A percentile compares a stretch with the other conserved stretches of the same genome.
Evolutionary conservation across 2,113 vertebrate genomes (phyloP).

Genomic region (Xiphophorus maculatus): DNA sequence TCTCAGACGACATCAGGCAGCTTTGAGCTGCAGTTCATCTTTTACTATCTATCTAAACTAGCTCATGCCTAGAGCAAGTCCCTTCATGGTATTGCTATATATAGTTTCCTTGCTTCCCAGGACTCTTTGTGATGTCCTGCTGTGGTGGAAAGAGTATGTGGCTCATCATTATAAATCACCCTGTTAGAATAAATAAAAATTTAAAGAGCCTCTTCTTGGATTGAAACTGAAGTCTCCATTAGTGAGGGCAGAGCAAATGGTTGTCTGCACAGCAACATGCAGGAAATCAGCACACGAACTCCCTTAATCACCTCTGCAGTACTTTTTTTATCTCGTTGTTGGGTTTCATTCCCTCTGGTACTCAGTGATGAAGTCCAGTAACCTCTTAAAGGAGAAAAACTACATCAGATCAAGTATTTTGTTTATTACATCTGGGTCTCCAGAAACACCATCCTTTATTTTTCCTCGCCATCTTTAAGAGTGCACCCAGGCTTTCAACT

Average conservation of each 20-base stretch:
- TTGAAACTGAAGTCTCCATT: conserved; percentile 75
- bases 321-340: conserved; percentile 40
- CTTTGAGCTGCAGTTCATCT: conserved; percentile 60
- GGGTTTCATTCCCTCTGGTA: conserved; percentile 11
- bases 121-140: conserved; percentile 67
- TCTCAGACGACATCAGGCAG: conserved; percentile 57
- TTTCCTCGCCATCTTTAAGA: not conserved
- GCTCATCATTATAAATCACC: conserved; percentile 80
- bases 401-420: conserved; percentile 18
- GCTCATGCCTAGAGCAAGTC: conserved; percentile 57
- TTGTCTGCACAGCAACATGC: conserved; percentile 61
- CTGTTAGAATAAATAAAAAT: conserved; percentile 74
- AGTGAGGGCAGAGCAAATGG: conserved; percentile 68
- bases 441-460: not conserved
- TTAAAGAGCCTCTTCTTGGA: conserved; percentile 75
- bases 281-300: conserved; percentile 70
- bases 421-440: conserved; percentile 11
- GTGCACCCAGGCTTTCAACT: not conserved
- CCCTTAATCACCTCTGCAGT: conserved; percentile 55
- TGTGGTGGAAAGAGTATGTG: conserved; percentile 54
- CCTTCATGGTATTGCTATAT: conserved; percentile 50
- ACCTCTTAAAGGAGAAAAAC: conserved; percentile 16
- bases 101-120: conserved; percentile 49
- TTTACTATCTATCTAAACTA: conserved; percentile 64
- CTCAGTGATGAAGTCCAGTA: conserved; percentile 34